Evolutionary conservation across 2,113 vertebrate species (phyloP), one percentile per base, ranked within the genome.

Genomic region (Phoenicopterus ruber): DNA sequence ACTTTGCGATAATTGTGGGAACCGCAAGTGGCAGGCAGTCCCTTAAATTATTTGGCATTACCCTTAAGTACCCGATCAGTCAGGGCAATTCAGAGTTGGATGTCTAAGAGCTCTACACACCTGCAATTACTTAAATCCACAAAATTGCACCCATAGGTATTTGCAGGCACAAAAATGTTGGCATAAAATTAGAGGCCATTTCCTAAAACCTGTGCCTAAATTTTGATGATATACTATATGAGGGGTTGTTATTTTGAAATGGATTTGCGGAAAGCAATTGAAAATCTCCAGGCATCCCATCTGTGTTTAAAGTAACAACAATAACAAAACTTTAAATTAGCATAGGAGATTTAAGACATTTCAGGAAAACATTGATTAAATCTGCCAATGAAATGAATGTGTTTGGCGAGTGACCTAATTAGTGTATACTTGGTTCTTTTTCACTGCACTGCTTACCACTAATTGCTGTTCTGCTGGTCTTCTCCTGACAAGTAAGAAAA

Each of bases 321-420:
- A 97, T 95, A 98, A 93, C 94, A 97, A 96, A 98, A 97, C 93
- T 97, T 97, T 96, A 97, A 97, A 97, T 97, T 97, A 98, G 93
- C 93, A 74, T 96, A 73, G 93, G 78, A 95, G 93, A 95, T 98
- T 97, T 96, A 96, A 97, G 96, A 88, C 93, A 81, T 98, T 98
- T 98, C 96, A 97, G 98, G 97, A 97, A 98, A 97, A 94, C 97
- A 97, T 98, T 97, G 98, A 98, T 98, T 97, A 93, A 97, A 86
- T 96, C 97, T 97, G 97, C 97, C 97, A 97, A 93, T 97, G 95
- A 97, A 97, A 93, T 95, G 95, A 97, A 95, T 93, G 84, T 92
- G 77, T 95, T 98, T 98, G 97, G 97, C 59, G 65, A 98, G 95
- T 98, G 98, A 97, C 97, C 98, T 98, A 98, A 98, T 98, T 98